Evolutionary conservation across 2,888 invertebrate species (phyloP), one percentile per base, ranked within the genome.

Genomic region (Actias luna): DNA sequence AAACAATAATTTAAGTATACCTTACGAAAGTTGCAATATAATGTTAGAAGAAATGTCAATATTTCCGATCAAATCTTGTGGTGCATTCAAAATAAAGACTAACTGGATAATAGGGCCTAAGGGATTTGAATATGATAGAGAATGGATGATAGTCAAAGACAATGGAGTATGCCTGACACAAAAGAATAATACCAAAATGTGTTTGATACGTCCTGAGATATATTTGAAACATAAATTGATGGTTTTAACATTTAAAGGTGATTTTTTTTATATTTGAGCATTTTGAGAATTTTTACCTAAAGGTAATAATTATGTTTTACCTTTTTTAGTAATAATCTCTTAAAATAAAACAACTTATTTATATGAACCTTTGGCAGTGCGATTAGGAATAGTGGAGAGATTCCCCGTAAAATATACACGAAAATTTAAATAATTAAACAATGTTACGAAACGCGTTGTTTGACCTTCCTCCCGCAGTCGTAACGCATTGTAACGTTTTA

Each of bases 11-110:
- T 16, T 65, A 67, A 68, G 72, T 36, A 22, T 67, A 59, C 14
- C 67, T 46, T 65, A 72, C 62, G 58, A 72, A 25, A 73, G 82
- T 64, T 71, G 78, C 12, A 75, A 76, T 59, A 80, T 85, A 33
- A 63, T 72, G 46, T 70, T 91, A 46, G 74, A 78, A 61, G 90
- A 89, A 76, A 84, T 87, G 18, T 80, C 82, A 7, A 93, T 98
- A 58, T 99, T 97, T 83, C 99, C 99, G 0, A 93, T 99, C 7
- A 99, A 99, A 89, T 98, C 98, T 0, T 98, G 98, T 85, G 97
- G 95, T 0, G 95, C 96, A 8, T 96, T 95, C 76, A 94, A 95
- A 88, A 94, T 96, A 31, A 76, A 78, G 36, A 77, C 84, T 12
- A 83, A 92, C 8, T 99, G 99, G 98, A 91, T 93, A 64, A 84